A percentile compares a stretch with the other conserved stretches of the same genome.
Evolutionary conservation across 2,797 vertebrate species (phyloP).

Genomic region (Enteromius fasciolatus): DNA sequence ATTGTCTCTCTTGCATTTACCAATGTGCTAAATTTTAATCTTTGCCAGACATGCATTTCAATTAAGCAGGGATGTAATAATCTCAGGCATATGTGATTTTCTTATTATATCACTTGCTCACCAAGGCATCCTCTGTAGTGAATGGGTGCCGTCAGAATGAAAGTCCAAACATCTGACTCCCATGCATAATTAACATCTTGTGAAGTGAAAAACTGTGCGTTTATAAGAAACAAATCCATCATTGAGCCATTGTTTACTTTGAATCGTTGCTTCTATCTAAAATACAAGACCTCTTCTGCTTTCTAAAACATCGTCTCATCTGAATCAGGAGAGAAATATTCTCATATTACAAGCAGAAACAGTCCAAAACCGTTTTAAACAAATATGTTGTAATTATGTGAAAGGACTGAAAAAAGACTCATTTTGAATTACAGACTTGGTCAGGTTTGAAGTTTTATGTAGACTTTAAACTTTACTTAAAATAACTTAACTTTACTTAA

Average conservation of each 20-base stretch:
- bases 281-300: not conserved
- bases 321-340: not conserved
- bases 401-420: not conserved
- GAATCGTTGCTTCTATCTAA: not conserved
- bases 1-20: slow-evolving; percentile 39
- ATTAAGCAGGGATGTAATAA: not conserved
- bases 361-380: not conserved
- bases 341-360: not conserved
- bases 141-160: not conserved
- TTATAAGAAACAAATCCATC: not conserved
- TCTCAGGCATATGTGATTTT: not conserved
- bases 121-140: not conserved
- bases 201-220: not conserved
- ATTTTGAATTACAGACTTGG: not conserved
- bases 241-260: not conserved
- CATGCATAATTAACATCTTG: not conserved
- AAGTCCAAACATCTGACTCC: not conserved
- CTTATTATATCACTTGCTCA: not conserved
- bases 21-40: not conserved
- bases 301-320: not conserved
- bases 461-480: not conserved
- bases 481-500: not conserved
- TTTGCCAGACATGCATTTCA: not conserved
- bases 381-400: not conserved
- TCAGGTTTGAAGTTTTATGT: not conserved